A percentile compares a stretch with the other conserved stretches of the same genome.
Conservation (phyloP, 2,797 vertebrate species). For the Sebastes cheni region DNA sequence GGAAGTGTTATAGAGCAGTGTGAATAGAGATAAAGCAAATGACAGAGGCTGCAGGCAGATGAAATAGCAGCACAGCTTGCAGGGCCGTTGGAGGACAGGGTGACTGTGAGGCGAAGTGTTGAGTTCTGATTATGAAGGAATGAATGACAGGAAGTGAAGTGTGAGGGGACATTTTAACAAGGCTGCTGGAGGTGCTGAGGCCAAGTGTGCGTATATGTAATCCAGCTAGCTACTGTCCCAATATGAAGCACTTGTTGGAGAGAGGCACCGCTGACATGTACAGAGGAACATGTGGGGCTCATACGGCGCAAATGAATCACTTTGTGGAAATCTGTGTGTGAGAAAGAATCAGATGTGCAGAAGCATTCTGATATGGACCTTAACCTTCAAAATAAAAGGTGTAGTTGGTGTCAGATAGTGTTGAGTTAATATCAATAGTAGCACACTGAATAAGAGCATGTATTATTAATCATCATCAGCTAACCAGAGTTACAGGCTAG, state of each 20-base stretch:
- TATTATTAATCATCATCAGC: neutral
- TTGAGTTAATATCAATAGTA: neutral
- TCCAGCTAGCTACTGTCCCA: neutral
- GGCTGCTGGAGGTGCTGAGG: neutral
- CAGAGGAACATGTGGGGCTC: neutral
- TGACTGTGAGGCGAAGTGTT: neutral
- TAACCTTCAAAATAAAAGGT: neutral
- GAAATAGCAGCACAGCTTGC: neutral
- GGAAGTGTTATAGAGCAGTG: neutral
- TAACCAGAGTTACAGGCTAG: neutral
- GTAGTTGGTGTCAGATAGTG: neutral
- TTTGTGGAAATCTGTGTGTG: neutral
- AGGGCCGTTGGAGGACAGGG: no score
- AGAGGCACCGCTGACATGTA: neutral
- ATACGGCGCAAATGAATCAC: neutral
- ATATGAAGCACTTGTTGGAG: neutral
- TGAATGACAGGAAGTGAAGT: neutral
- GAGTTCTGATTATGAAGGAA: neutral
- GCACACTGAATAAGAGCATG: neutral
- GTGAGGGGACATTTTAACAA: neutral
- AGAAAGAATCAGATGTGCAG: neutral
- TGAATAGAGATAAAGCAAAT: slow-evolving; percentile 2
- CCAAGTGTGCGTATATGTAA: neutral
- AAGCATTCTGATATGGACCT: neutral
- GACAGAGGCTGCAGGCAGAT: neutral